phyloP scores from a whole-genome alignment of 2,113 vertebrate species.

The Pholis gunnellus region DNA sequence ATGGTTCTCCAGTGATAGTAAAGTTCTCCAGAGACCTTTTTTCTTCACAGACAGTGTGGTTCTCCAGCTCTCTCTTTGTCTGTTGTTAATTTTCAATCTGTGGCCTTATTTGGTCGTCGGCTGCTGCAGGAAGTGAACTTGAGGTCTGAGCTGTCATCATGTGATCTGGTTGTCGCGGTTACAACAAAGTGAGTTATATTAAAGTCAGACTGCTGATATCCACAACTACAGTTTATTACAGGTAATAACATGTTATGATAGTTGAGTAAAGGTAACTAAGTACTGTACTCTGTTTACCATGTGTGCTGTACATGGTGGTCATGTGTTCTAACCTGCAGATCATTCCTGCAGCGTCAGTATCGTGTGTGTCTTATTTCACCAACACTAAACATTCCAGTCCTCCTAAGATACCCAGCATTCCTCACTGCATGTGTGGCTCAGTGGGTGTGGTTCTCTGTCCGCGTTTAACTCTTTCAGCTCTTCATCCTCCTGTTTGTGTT shows the following conservation, averaged over 20 bases:
- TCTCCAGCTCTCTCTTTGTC: not conserved
- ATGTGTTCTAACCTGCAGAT: not conserved
- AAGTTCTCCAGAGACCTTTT: not conserved
- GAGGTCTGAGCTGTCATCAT: not conserved
- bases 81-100: not conserved
- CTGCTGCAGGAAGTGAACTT: conserved; percentile 27
- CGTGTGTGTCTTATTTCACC: conserved; percentile 6
- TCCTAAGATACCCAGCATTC: conserved; percentile 47
- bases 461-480: not conserved
- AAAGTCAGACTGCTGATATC: not conserved
- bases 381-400: conserved; percentile 30
- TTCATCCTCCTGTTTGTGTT: not conserved
- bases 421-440: conserved; percentile 6
- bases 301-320: not conserved
- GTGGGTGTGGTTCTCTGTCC: not conserved
- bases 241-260: not conserved
- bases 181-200: not conserved
- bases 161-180: conserved; percentile 36
- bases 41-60: not conserved
- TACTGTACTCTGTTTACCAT: not conserved
- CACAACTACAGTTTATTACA: no score
- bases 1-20: not conserved
- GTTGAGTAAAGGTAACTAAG: not conserved
- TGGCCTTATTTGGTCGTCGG: conserved; percentile 53
- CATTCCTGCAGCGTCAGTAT: not conserved